Conservation (phyloP, 2,113 vertebrate genomes). For the Mystacornis crossleyi region DNA sequence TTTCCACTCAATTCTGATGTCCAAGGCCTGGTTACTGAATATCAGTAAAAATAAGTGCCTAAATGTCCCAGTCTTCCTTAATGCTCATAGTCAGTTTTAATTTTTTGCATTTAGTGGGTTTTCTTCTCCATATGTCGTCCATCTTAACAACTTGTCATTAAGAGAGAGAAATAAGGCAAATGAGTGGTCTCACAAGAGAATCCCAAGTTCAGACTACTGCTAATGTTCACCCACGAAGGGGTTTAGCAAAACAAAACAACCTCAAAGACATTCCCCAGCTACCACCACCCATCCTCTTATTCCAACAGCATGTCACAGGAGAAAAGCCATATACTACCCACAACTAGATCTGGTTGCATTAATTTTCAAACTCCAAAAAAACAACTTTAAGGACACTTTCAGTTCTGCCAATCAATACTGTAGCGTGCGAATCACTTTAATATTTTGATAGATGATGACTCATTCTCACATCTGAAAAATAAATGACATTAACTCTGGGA, state of each 20-base stretch:
- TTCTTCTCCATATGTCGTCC: not conserved
- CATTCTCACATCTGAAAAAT: constrained; percentile 12
- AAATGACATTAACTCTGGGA: constrained; percentile 23
- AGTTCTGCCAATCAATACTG: not conserved
- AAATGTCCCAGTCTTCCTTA: not conserved
- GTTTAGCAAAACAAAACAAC: not conserved
- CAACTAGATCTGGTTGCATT: not conserved
- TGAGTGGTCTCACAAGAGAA: not conserved
- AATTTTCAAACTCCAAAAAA: not conserved
- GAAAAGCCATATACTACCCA: not conserved
- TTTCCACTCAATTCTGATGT: not conserved
- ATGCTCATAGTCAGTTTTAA: not conserved
- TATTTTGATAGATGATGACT: not conserved
- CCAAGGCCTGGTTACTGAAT: not conserved
- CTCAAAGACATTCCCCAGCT: not conserved
- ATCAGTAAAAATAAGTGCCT: not conserved
- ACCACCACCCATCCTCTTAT: not conserved
- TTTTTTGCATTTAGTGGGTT: not conserved
- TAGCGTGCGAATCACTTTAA: not conserved
- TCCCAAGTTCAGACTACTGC: not conserved
- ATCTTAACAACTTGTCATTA: not conserved
- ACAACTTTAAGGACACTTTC: not conserved
- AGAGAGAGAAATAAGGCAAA: not conserved
- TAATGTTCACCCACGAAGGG: not conserved
- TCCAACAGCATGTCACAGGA: not conserved